phyloP scores from a whole-genome alignment of 2,888 invertebrate genomes.

The Lapara coniferarum region DNA sequence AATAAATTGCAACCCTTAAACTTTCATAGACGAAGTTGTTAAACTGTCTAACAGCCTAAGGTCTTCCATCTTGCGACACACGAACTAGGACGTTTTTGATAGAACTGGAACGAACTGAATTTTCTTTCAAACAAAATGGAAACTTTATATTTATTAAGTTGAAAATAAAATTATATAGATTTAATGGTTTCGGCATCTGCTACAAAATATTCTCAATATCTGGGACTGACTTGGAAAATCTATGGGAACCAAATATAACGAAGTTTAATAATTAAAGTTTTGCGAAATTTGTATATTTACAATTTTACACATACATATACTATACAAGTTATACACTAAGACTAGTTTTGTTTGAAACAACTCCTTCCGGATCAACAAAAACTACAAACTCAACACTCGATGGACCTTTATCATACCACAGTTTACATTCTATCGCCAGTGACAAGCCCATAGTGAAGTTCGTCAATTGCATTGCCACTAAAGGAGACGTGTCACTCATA shows the following conservation, averaged over 20 bases:
- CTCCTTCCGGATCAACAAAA: conserved; percentile 51
- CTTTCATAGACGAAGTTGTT: background rate
- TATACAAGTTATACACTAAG: conserved; percentile 5
- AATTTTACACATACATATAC: conserved; percentile 2
- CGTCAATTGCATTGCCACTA: conserved; percentile 68
- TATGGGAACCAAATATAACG: no score
- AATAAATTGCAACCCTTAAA: background rate
- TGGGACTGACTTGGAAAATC: no score
- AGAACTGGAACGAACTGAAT: no score
- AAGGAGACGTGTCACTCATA: conserved; percentile 49
- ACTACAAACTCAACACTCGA: conserved; percentile 63
- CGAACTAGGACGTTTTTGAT: background rate
- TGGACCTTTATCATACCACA: conserved; percentile 67
- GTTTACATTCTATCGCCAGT: conserved; percentile 63
- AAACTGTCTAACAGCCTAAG: background rate
- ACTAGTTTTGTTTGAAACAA: background rate
- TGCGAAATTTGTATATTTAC: background rate
- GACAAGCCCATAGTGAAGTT: conserved; percentile 67
- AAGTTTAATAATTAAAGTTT: conserved; percentile 25
- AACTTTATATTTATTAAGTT: no score
- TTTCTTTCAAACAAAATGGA: no score
- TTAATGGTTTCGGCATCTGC: no score
- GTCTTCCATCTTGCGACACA: background rate
- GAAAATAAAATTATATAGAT: no score
- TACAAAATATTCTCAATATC: no score